A percentile compares a stretch with the other conserved stretches of the same genome.
These are phyloP conservation scores for Malurus splendens DNA, from an alignment of 2,797 vertebrate genomes.

Conservation along the genomic window DNA sequence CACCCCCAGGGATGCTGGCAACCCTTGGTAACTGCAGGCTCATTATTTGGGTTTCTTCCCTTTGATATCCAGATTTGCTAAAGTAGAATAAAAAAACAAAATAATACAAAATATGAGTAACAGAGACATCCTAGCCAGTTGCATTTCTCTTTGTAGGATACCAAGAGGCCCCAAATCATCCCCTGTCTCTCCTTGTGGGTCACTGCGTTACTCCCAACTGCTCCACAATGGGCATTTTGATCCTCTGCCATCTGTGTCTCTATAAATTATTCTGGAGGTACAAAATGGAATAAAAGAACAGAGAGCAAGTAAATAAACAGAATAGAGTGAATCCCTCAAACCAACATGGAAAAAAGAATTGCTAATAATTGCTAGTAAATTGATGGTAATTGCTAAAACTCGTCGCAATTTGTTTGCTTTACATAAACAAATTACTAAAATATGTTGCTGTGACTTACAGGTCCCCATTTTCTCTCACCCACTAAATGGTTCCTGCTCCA, in stretches of 20 bases:
- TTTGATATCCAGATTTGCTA: background rate
- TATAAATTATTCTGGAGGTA: background rate
- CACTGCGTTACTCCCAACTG: background rate
- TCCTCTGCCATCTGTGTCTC: background rate
- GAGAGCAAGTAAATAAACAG: background rate
- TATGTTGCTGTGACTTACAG: constrained; percentile 37
- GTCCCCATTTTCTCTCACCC: constrained; percentile 26
- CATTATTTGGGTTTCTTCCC: rapidly evolving
- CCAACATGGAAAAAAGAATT: background rate
- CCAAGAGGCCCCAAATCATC: background rate
- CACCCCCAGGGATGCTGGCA: background rate
- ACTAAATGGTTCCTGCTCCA: background rate
- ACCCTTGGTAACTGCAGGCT: background rate
- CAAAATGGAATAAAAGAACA: background rate
- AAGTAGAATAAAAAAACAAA: background rate
- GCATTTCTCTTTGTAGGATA: background rate
- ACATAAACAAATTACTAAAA: constrained; percentile 39
- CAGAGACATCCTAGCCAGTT: background rate
- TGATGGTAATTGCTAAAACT: constrained; percentile 20
- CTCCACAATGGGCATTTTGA: background rate
- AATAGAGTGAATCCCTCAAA: background rate
- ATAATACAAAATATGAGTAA: rapidly evolving
- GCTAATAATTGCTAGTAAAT: constrained; percentile 23
- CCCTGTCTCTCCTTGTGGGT: background rate
- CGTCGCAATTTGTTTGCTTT: constrained; percentile 16